Evolutionary conservation across 2,113 vertebrate genomes (phyloP).

Genomic region (Perca fluviatilis): DNA sequence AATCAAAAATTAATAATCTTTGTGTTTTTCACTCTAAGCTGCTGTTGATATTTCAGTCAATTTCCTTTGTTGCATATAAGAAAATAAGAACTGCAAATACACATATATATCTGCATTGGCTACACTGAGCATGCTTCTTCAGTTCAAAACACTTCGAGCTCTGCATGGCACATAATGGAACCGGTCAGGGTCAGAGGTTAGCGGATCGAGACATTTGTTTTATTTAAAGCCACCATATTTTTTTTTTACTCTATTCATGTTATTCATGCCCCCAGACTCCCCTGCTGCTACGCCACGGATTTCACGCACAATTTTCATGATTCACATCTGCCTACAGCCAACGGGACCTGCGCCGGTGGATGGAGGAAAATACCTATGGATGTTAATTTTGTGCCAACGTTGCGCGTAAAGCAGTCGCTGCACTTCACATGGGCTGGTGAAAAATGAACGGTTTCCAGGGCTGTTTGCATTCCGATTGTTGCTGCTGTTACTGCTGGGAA

Average conservation of each 20-base stretch:
- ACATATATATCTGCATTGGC: background rate
- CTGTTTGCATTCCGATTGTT: background rate
- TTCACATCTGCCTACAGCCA: background rate
- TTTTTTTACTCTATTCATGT: background rate
- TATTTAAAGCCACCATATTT: background rate
- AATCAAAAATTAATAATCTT: too few species aligned
- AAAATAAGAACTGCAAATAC: background rate
- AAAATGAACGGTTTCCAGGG: rapidly evolving
- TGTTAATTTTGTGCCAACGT: background rate
- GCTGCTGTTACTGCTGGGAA: background rate
- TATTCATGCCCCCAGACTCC: background rate
- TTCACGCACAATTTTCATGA: background rate
- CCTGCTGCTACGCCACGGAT: background rate
- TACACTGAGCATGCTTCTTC: background rate
- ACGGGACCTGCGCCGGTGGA: background rate
- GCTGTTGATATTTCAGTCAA: background rate
- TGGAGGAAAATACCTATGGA: background rate
- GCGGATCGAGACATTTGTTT: background rate
- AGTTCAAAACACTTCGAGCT: background rate
- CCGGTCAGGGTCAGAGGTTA: background rate
- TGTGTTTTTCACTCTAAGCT: too few species aligned
- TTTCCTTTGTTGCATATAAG: background rate
- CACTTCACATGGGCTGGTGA: background rate
- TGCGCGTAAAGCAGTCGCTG: background rate
- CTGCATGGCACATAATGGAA: background rate